Percentiles rank a stretch among this genome's conserved stretches.
Evolutionary conservation across 1,140 invertebrate genomes (phyloP).

Genomic region (Anadara kagoshimensis): DNA sequence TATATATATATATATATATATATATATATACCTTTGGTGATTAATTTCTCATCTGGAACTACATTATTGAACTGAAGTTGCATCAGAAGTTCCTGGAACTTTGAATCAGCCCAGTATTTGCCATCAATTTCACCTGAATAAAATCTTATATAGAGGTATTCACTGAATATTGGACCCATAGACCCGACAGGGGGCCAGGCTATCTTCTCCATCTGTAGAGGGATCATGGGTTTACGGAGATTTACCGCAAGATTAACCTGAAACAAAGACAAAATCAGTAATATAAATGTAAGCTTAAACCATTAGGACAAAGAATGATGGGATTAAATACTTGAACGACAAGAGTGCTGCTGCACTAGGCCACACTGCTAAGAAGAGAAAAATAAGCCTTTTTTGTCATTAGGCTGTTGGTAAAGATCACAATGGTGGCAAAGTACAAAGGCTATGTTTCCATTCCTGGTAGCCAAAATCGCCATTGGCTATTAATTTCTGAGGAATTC

Average conservation of each 20-base stretch:
- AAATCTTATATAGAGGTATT: conserved; percentile 68
- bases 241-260: conserved; percentile 68
- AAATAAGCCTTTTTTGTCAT: too few species aligned
- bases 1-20: too few species aligned
- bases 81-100: conserved; percentile 67
- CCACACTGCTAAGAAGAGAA: too few species aligned
- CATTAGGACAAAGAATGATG: too few species aligned
- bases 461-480: too few species aligned
- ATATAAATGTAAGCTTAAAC: too few species aligned
- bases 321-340: too few species aligned
- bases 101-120: conserved; percentile 61
- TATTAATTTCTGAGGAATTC: too few species aligned
- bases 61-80: conserved; percentile 57
- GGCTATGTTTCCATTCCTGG: too few species aligned
- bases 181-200: conserved; percentile 67
- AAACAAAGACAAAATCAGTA: conserved; percentile 10
- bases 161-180: conserved; percentile 71
- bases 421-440: too few species aligned
- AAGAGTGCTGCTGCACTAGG: too few species aligned
- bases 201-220: conserved; percentile 66
- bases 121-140: conserved; percentile 54
- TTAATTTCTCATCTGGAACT: conserved; percentile 43
- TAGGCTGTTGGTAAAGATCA: too few species aligned
- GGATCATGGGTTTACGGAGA: conserved; percentile 66
- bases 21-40: conserved; percentile 45